Percentiles rank a stretch among this genome's conserved stretches.
Evolutionary conservation across 2,797 vertebrate species (phyloP).

Genomic region (Rhynchotus rufescens): DNA sequence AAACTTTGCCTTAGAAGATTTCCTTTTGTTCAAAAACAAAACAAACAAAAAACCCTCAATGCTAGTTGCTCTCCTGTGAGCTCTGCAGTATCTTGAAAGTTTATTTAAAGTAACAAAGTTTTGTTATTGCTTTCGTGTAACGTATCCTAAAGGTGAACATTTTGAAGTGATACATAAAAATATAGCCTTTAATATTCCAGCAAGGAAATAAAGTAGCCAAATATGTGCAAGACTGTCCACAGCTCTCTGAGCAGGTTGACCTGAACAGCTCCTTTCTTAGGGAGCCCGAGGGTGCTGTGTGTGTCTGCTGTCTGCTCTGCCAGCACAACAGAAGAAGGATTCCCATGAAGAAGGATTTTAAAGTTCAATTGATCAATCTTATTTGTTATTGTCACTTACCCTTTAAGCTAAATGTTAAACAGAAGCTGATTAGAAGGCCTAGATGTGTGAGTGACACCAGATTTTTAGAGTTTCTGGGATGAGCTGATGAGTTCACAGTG

Average conservation of each 20-base stretch:
- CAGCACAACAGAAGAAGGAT: not conserved
- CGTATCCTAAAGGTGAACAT: not conserved
- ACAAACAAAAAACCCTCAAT: too few relatives aligned
- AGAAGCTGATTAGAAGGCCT: not conserved
- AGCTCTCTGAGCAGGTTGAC: not conserved
- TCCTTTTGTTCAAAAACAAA: not conserved
- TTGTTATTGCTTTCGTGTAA: not conserved
- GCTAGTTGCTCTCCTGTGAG: not conserved
- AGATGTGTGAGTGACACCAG: not conserved
- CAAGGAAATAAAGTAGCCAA: not conserved
- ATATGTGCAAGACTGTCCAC: accelerated
- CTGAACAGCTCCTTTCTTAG: not conserved
- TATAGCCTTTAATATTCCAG: not conserved
- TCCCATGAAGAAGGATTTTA: not conserved
- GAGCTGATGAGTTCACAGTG: not conserved
- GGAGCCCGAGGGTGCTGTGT: not conserved
- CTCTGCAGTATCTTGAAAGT: not conserved
- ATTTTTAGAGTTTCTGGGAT: not conserved
- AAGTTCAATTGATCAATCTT: not conserved
- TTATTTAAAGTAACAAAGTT: not conserved
- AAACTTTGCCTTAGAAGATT: not conserved
- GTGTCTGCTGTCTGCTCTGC: not conserved
- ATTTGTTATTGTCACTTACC: not conserved
- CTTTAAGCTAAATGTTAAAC: not conserved
- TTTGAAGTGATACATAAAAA: not conserved